A percentile compares a stretch with the other conserved stretches of the same genome.
Evolutionary conservation across 2,888 invertebrate species (phyloP).

Genomic region (Tipula vernalis): DNA sequence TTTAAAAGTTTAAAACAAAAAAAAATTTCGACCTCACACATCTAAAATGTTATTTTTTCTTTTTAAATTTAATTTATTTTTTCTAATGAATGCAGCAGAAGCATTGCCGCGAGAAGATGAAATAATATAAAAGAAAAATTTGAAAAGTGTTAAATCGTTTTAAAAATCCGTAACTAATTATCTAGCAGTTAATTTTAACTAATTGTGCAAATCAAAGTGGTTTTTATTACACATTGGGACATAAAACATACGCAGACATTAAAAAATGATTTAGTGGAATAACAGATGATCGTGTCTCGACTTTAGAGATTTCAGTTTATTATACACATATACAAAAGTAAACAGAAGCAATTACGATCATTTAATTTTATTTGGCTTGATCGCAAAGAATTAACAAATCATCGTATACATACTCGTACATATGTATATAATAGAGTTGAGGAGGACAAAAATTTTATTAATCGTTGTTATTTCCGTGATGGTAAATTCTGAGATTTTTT

Average conservation of each 20-base stretch:
- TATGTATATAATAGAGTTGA: too few relatives aligned
- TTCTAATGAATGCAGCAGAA: background rate
- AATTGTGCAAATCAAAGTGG: slow-evolving; percentile 4
- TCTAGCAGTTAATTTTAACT: slow-evolving; percentile 4
- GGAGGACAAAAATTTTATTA: background rate
- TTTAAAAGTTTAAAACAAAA: background rate
- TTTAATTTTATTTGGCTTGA: background rate
- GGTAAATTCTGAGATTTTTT: background rate
- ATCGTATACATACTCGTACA: background rate
- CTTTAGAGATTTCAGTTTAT: background rate
- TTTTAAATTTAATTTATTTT: background rate
- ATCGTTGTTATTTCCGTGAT: background rate
- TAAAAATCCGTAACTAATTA: background rate
- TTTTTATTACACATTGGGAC: background rate
- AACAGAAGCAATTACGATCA: background rate
- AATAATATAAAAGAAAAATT: background rate
- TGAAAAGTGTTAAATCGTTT: background rate
- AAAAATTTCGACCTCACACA: background rate
- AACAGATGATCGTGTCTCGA: background rate
- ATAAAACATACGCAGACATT: background rate
- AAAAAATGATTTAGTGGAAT: background rate
- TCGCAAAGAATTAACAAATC: background rate
- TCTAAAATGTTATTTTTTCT: background rate
- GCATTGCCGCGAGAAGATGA: background rate
- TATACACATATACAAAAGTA: background rate